Evolutionary conservation across 2,113 vertebrate species (phyloP).

Genomic region (Ivindomyrus marchei): DNA sequence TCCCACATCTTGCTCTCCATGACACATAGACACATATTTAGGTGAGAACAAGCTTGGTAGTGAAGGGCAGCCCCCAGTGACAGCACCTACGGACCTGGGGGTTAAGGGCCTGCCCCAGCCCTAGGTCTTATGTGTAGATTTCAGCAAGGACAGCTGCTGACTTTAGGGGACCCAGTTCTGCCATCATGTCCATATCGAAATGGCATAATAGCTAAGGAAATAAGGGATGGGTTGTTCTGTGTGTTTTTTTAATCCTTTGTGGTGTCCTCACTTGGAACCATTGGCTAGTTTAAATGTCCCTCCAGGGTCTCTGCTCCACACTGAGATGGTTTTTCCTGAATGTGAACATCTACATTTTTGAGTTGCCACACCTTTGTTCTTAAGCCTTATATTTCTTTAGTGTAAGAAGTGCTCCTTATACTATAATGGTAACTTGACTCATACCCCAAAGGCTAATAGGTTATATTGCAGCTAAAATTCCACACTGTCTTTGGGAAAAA

Average conservation of each 20-base stretch:
- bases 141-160: not conserved
- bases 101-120: not conserved
- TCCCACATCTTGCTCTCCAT: not conserved
- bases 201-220: not conserved
- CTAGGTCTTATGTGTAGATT: not conserved
- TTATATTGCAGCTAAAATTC: not conserved
- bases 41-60: not conserved
- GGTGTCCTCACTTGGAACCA: not conserved
- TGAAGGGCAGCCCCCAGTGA: not conserved
- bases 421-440: not conserved
- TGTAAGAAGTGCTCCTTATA: not conserved
- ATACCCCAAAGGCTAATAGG: not conserved
- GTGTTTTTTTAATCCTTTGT: not conserved
- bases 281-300: not conserved
- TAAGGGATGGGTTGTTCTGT: not conserved
- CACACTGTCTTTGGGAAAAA: not conserved
- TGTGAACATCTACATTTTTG: not conserved
- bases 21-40: not conserved
- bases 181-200: not conserved
- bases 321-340: not conserved
- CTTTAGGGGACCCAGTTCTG: not conserved
- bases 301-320: not conserved
- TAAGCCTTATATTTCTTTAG: not conserved
- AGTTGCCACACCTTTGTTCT: slow-evolving; percentile 1
- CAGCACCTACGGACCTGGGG: not conserved